These are phyloP conservation scores for Meleagris gallopavo DNA, from an alignment of 2,113 vertebrate species.

Conservation along the genomic window DNA sequence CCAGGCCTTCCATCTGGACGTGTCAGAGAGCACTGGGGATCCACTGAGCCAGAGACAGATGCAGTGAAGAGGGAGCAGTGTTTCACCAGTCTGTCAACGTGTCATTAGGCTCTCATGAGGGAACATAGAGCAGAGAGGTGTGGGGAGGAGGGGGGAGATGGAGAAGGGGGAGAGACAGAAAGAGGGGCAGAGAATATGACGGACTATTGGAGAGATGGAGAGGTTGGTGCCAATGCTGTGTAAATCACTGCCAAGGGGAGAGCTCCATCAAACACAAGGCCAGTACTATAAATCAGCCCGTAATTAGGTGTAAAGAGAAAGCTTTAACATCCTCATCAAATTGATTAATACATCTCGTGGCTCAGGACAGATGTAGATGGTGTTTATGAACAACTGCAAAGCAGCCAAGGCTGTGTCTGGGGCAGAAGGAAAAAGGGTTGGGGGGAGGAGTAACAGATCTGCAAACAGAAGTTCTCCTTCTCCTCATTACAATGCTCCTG, in stretches of 20 bases:
- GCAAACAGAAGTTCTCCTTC: not conserved
- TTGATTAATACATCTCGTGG: slow-evolving; percentile 80
- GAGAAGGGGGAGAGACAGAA: not conserved
- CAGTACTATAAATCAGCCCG: slow-evolving; percentile 81
- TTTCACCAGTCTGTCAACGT: slow-evolving; percentile 73
- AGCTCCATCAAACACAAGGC: slow-evolving; percentile 77
- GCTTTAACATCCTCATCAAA: slow-evolving; percentile 84
- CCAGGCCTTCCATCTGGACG: slow-evolving; percentile 64
- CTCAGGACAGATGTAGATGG: slow-evolving; percentile 75
- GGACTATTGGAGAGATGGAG: slow-evolving; percentile 67
- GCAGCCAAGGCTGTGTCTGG: slow-evolving; percentile 20
- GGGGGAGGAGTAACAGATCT: not conserved
- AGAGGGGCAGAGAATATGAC: slow-evolving; percentile 49
- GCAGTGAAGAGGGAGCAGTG: slow-evolving; percentile 62
- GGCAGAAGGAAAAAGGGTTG: slow-evolving; percentile 9
- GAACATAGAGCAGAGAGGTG: slow-evolving; percentile 62
- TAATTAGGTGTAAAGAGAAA: slow-evolving; percentile 85
- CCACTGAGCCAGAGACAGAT: slow-evolving; percentile 56
- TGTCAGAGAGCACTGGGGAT: slow-evolving; percentile 31
- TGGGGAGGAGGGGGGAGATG: not conserved
- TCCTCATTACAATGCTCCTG: not conserved
- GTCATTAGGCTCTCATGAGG: slow-evolving; percentile 74
- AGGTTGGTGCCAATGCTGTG: slow-evolving; percentile 67
- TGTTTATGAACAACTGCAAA: slow-evolving; percentile 69
- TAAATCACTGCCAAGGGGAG: slow-evolving; percentile 78